Conservation (phyloP, 2,797 vertebrate genomes). For the Gadopsis bispinosus region DNA sequence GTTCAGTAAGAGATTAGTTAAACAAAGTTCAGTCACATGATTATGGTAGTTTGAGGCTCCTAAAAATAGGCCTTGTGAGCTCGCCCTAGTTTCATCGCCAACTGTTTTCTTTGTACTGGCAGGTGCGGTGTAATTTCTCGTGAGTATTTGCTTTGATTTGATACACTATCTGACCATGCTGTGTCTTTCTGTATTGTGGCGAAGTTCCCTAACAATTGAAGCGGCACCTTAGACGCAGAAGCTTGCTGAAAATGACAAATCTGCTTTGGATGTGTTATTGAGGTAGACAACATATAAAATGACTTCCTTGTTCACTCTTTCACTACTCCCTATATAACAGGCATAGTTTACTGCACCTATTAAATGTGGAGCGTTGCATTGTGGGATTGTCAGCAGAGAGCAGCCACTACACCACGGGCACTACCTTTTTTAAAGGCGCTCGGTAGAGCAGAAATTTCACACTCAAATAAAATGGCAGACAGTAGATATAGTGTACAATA, state of each 20-base stretch:
- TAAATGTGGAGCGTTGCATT: not conserved
- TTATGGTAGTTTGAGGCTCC: not conserved
- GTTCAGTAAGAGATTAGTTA: conserved; percentile 2
- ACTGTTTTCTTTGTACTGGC: conserved; percentile 13
- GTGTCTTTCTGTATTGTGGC: not conserved
- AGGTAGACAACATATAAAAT: not conserved
- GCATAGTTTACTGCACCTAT: not conserved
- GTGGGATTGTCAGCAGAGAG: not conserved
- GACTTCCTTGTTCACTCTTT: no score
- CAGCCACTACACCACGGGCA: no score
- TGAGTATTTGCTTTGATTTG: conserved; percentile 24
- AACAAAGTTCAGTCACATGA: conserved; percentile 29
- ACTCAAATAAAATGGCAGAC: not conserved
- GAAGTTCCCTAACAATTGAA: not conserved
- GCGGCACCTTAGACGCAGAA: not conserved
- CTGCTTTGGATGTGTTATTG: not conserved
- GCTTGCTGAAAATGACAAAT: not conserved
- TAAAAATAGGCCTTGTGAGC: conserved; percentile 28
- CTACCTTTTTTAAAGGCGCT: not conserved
- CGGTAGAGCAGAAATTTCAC: no score
- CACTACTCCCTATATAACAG: not conserved
- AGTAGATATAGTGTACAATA: not conserved
- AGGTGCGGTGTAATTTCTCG: conserved; percentile 5
- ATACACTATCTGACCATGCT: not conserved
- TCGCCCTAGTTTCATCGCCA: conserved; percentile 12